Conservation (phyloP, 2,888 invertebrate species). For the Anticlea derivata region DNA sequence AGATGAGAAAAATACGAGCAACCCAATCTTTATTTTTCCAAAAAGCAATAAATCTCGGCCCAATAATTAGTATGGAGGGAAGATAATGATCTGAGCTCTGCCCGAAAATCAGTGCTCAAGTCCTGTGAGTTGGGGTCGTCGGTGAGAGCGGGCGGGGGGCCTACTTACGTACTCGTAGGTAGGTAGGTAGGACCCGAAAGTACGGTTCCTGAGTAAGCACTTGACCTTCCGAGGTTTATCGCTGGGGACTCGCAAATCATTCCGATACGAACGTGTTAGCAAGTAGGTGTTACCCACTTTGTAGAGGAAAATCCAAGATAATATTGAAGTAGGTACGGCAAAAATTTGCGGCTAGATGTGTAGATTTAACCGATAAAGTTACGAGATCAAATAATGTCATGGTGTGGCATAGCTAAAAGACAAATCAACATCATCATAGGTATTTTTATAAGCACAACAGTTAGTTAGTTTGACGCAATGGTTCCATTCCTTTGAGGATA, state of each 20-base stretch:
- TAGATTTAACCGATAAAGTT: too few species aligned
- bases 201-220: conserved; percentile 26
- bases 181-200: too few species aligned
- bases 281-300: not conserved
- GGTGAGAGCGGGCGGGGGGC: too few species aligned
- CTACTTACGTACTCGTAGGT: not conserved
- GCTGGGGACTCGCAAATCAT: conserved; percentile 23
- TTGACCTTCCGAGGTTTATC: conserved; percentile 18
- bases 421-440: too few species aligned
- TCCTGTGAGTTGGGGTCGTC: not conserved
- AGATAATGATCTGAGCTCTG: conserved; percentile 15
- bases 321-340: too few species aligned
- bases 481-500: too few species aligned
- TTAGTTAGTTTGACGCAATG: too few species aligned
- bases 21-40: conserved; percentile 17
- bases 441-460: too few species aligned
- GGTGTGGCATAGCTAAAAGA: too few species aligned
- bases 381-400: too few species aligned
- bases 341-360: too few species aligned
- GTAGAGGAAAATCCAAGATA: not conserved
- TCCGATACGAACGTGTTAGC: not conserved
- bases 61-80: conserved; percentile 20
- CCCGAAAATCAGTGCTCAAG: conserved; percentile 4
- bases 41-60: conserved; percentile 20
- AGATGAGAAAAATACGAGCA: conserved; percentile 18